Base-by-base conservation (phyloP, 2,797 vertebrate genomes). In the Falco biarmicus region DNA sequence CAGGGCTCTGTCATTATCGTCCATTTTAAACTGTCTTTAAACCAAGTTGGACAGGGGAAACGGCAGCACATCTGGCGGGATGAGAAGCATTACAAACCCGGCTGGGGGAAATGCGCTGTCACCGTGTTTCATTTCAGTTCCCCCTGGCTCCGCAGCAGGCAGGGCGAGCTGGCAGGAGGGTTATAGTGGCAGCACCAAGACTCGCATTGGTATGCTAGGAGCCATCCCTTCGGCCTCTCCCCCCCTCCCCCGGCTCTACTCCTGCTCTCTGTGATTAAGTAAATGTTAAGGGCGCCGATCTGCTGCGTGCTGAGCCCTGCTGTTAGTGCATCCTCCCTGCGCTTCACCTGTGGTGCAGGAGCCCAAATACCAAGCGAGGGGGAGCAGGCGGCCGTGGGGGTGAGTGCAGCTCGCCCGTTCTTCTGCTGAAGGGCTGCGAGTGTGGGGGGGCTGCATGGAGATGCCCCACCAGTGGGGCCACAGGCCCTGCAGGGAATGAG, bases 381-480 rank as follows among this genome's bases (percentile, higher is more conserved):
- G 63, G 18, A 59, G 39, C 0, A 2, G 10, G 20, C 3, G 16
- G 65, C 5, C 10, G 2, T 0, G 3, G 39, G 31, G 11, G 9
- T 45, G 32, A 7, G 12, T 21, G 60, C 78, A 80, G 77, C 60
- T 73, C n/a, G 10, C 50, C 32, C 0, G 0, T 17, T 51, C 70
- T 53, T 29, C 71, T 18, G n/a, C 4, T 21, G 45, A 83, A 73
- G 65, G 81, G 47, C 77, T 76, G 4, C 4, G 7, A 22, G 31
- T 43, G 7, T 10, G 5, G 5, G 56, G 71, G 24, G 20, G 25
- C 31, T 63, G 47, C 56, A 65, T 0, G 0, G 41, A 51, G 68
- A 73, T 34, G 7, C 3, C 2, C 15, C 21, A 14, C 3, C 1
- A 0, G 8, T 2, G 0, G 12, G 48, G 47, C 43, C 3, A 3